Conservation (phyloP, 1,140 invertebrate species). For the Acromyrmex charruanus region DNA sequence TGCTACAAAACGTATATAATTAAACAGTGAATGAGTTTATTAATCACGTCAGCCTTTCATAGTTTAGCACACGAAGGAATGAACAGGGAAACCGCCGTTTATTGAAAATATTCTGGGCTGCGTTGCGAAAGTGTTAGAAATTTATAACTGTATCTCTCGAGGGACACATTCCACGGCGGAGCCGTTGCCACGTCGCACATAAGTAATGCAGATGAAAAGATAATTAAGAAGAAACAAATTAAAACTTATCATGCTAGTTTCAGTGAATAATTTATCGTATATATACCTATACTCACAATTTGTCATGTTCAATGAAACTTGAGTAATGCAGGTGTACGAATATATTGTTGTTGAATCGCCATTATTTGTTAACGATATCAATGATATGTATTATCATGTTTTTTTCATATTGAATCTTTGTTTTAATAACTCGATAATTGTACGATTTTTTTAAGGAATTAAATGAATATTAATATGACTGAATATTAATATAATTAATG, state of each 20-base stretch:
- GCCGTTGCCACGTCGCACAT: constrained; percentile 31
- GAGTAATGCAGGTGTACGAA: background rate
- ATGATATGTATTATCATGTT: background rate
- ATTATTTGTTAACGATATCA: background rate
- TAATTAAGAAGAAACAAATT: constrained; percentile 61
- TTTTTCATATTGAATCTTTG: background rate
- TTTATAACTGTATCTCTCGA: constrained; percentile 47
- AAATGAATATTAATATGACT: background rate
- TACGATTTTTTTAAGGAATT: background rate
- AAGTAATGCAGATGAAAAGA: constrained; percentile 58
- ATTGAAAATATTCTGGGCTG: constrained; percentile 49
- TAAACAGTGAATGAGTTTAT: constrained; percentile 58
- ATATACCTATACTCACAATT: constrained; percentile 23
- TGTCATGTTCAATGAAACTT: background rate
- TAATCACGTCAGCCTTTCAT: constrained; percentile 20
- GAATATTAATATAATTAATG: constrained; percentile 29
- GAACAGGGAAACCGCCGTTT: constrained; percentile 13
- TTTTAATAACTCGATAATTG: background rate
- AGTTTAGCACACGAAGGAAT: background rate
- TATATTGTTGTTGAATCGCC: background rate
- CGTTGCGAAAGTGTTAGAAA: constrained; percentile 42
- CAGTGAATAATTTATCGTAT: constrained; percentile 61
- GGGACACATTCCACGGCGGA: constrained; percentile 32
- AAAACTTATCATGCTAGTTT: constrained; percentile 44
- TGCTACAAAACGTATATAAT: constrained; percentile 37